Percentiles rank a stretch among this genome's conserved stretches.
Evolutionary conservation across 2,797 vertebrate species (phyloP).

Genomic region (Choloepus didactylus): DNA sequence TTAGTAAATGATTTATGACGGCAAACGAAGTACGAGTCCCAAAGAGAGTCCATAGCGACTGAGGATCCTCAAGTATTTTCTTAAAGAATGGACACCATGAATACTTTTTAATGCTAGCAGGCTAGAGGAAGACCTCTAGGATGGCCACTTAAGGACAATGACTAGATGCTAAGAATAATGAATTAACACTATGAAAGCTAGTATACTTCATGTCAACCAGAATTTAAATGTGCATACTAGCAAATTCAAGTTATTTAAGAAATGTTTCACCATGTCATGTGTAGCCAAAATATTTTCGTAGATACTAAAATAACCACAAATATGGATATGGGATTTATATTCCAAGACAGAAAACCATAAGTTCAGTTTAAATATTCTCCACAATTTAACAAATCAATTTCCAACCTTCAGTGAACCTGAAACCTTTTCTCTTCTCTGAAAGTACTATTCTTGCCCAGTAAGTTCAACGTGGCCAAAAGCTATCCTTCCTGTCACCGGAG

Average conservation of each 20-base stretch:
- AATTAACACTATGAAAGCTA: background rate
- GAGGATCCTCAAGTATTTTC: background rate
- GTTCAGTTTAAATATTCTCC: background rate
- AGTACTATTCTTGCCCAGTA: background rate
- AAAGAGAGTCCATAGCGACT: background rate
- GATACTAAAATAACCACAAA: background rate
- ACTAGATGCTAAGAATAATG: background rate
- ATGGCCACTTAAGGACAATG: background rate
- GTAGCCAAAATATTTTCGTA: background rate
- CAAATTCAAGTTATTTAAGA: background rate
- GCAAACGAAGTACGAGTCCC: background rate
- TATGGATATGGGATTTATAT: background rate
- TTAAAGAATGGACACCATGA: background rate
- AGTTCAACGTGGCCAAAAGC: background rate
- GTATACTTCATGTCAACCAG: background rate
- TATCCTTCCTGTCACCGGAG: background rate
- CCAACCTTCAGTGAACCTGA: background rate
- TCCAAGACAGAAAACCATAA: background rate
- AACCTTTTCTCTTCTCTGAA: background rate
- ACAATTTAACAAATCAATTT: constrained; percentile 33
- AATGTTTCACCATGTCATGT: background rate
- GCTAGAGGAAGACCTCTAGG: background rate
- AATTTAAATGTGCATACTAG: background rate
- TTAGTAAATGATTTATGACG: background rate
- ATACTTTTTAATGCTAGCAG: background rate